phyloP scores from a whole-genome alignment of 2,888 invertebrate genomes.

The Dynastes hyllus region DNA sequence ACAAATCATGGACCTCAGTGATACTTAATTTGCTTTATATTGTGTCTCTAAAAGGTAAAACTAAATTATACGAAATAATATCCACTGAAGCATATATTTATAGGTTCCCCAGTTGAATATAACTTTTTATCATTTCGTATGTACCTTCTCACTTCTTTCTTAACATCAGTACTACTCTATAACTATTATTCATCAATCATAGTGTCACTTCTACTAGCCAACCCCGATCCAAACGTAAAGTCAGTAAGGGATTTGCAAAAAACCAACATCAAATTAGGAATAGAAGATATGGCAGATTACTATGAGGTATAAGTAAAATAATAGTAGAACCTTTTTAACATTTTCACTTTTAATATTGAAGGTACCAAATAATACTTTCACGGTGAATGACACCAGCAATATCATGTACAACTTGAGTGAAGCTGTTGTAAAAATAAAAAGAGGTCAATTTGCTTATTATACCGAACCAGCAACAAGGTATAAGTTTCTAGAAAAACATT shows the following conservation, averaged over 20 bases:
- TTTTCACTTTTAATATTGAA: constrained; percentile 3
- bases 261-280: constrained; percentile 32
- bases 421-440: constrained; percentile 31
- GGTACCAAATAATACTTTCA: constrained; percentile 5
- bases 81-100: neutral
- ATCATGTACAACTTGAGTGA: constrained; percentile 15
- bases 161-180: constrained; percentile 30
- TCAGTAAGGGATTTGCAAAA: constrained; percentile 33
- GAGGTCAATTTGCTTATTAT: constrained; percentile 43
- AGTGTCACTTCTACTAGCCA: constrained; percentile 40
- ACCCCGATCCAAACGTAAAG: constrained; percentile 28
- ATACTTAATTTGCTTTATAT: constrained; percentile 39
- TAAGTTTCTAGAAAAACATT: constrained; percentile 16
- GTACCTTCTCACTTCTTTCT: constrained; percentile 31
- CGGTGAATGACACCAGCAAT: neutral
- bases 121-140: constrained; percentile 29
- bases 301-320: constrained; percentile 8
- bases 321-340: neutral
- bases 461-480: constrained; percentile 49
- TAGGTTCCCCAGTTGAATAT: constrained; percentile 32
- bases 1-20: constrained; percentile 28
- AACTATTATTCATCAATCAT: constrained; percentile 47
- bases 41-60: constrained; percentile 36
- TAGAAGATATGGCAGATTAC: constrained; percentile 32
- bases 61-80: neutral